Conservation (phyloP, 2,888 invertebrate species). For the Tenthredo distinguenda region DNA sequence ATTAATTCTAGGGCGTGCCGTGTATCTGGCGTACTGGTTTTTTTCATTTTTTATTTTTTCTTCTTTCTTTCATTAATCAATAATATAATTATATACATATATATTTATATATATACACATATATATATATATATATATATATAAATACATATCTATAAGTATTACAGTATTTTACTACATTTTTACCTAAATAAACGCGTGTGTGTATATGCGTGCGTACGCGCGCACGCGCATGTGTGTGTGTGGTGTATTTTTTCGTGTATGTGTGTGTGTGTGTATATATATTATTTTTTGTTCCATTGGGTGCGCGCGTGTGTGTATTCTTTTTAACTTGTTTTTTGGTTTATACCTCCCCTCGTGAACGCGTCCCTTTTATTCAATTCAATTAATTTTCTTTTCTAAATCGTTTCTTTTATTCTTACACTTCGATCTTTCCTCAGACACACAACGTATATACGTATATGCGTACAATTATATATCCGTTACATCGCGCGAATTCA, state of each 20-base stretch:
- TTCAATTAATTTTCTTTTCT: background rate
- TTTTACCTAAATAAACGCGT: background rate
- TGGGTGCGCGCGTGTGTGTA: background rate
- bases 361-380: background rate
- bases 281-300: no score
- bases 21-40: constrained; percentile 2
- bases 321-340: background rate
- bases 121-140: background rate
- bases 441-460: no score
- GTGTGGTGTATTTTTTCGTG: no score
- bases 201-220: no score
- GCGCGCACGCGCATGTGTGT: background rate
- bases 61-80: background rate
- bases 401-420: background rate
- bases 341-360: background rate
- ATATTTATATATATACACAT: no score
- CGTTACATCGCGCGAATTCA: no score
- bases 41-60: background rate
- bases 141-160: background rate
- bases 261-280: no score
- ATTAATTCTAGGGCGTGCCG: background rate
- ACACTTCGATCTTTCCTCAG: background rate
- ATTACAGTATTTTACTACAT: background rate
- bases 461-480: no score
- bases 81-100: no score